Evolutionary conservation across 37 sponge, comb jelly and placozoan species (phyloP).

Genomic region (Halichondria panicea): DNA sequence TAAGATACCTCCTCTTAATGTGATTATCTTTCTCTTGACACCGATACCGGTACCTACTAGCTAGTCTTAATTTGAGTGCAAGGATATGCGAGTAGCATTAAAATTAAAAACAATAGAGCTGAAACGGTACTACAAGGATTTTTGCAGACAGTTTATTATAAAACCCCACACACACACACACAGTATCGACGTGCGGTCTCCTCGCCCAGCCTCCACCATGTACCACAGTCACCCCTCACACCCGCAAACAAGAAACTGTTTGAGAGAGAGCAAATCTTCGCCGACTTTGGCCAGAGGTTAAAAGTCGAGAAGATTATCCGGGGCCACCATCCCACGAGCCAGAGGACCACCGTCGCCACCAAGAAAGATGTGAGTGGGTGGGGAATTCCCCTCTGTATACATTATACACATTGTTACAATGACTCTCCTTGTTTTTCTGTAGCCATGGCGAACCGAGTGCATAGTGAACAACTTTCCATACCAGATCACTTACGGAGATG

Average conservation of each 20-base stretch:
- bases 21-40: too few species aligned
- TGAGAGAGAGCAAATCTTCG: slow-evolving; percentile 43
- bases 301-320: slow-evolving; percentile 69
- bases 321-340: slow-evolving; percentile 75
- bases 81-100: too few species aligned
- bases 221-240: slow-evolving; percentile 12
- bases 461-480: slow-evolving; percentile 57
- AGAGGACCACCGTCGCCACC: slow-evolving; percentile 36
- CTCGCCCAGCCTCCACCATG: not conserved
- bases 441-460: slow-evolving; percentile 76
- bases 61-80: too few species aligned
- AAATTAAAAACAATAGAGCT: too few species aligned
- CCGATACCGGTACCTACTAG: too few species aligned
- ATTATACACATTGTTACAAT: not conserved
- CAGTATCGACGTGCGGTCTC: slow-evolving; percentile 36
- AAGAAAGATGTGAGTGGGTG: slow-evolving; percentile 51
- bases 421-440: not conserved
- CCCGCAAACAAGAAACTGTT: slow-evolving; percentile 4
- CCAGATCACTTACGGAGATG: slow-evolving; percentile 62
- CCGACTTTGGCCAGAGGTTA: slow-evolving; percentile 64
- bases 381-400: not conserved
- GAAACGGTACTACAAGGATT: too few species aligned
- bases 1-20: too few species aligned
- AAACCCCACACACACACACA: too few species aligned
- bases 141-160: too few species aligned